Conservation (phyloP, 2,888 invertebrate species). For the Cancer borealis region DNA sequence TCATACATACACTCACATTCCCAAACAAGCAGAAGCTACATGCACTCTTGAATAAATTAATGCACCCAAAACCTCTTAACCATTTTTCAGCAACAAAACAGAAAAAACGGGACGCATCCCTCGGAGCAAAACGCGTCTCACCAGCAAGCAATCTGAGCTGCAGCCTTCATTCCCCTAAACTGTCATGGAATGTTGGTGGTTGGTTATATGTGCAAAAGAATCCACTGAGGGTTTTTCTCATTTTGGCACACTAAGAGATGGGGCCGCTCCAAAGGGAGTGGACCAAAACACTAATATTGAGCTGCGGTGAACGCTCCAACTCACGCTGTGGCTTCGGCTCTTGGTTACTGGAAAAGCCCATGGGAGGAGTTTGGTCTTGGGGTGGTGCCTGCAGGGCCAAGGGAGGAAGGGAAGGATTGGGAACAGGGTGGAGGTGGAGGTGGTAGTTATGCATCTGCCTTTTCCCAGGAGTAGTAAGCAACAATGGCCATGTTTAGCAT, state of each 20-base stretch:
- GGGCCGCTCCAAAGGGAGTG: background rate
- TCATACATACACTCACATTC: conserved; percentile 16
- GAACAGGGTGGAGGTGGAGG: background rate
- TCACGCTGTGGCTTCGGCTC: conserved; percentile 2
- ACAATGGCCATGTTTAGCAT: conserved; percentile 35
- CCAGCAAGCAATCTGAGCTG: conserved; percentile 32
- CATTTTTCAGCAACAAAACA: background rate
- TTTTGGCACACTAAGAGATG: conserved; percentile 41
- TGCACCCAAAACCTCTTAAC: conserved; percentile 28
- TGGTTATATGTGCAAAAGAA: conserved; percentile 4
- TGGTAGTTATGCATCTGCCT: conserved; percentile 28
- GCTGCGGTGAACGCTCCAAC: conserved; percentile 30
- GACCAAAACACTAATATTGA: background rate
- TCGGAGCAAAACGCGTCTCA: background rate
- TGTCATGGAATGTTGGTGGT: conserved; percentile 41
- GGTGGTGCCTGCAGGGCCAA: conserved; percentile 16
- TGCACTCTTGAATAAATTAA: conserved; percentile 21
- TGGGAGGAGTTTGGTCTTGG: background rate
- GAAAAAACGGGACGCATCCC: background rate
- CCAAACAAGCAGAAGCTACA: conserved; percentile 30
- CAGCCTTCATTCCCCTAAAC: conserved; percentile 43
- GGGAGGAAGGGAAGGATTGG: background rate
- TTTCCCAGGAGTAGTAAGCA: conserved; percentile 40
- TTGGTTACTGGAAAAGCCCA: conserved; percentile 38
- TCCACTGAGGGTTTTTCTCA: background rate